Evolutionary conservation across 2,888 invertebrate species (phyloP).

Genomic region (Linnaemya vulpina): DNA sequence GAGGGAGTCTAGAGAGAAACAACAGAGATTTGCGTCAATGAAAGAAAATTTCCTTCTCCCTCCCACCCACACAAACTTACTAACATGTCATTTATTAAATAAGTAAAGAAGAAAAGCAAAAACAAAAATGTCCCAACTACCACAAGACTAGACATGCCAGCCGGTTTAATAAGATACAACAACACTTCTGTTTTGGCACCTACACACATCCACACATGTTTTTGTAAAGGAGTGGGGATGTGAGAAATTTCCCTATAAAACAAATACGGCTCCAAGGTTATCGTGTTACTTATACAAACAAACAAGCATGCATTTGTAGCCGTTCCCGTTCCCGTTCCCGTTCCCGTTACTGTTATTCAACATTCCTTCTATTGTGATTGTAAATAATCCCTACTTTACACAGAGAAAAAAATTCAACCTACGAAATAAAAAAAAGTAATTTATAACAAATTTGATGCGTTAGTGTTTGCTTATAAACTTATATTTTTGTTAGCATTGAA

Average conservation of each 20-base stretch:
- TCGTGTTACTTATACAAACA: background rate
- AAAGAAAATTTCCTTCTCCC: background rate
- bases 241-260: conserved; percentile 1
- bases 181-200: background rate
- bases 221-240: background rate
- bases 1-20: background rate
- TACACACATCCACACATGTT: background rate
- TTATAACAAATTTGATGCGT: too few relatives aligned
- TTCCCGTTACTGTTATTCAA: background rate
- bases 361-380: conserved; percentile 9
- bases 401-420: background rate
- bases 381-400: conserved; percentile 32
- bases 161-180: conserved; percentile 16
- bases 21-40: conserved; percentile 18
- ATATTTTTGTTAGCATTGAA: too few relatives aligned
- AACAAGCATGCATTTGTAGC: background rate
- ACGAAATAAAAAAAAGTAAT: too few relatives aligned
- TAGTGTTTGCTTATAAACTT: too few relatives aligned
- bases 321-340: background rate
- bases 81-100: background rate
- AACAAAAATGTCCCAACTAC: background rate
- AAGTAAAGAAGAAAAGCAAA: background rate
- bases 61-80: background rate
- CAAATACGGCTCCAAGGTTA: conserved; percentile 56
- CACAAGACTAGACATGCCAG: conserved; percentile 43